Percentiles rank a stretch among this genome's conserved stretches.
These are phyloP conservation scores for Radopholus similis DNA, from an alignment of 1,140 invertebrate genomes.

Conservation along the genomic window DNA sequence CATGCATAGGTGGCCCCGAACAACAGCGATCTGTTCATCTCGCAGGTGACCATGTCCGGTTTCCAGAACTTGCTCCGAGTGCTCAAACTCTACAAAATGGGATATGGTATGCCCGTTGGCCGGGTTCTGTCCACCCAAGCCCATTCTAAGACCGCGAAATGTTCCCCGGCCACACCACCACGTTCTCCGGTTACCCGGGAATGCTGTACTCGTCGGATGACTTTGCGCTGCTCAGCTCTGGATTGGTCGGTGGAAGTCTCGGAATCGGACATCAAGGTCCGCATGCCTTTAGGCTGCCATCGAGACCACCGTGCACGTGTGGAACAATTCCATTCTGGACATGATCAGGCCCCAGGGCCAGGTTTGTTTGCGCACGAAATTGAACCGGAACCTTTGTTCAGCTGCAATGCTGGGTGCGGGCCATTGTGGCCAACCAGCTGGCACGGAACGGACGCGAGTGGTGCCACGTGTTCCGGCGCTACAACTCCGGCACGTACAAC, in stretches of 20 bases:
- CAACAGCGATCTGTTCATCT: conserved; percentile 66
- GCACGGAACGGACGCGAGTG: conserved; percentile 71
- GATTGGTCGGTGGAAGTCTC: conserved; percentile 63
- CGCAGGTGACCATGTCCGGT: conserved; percentile 72
- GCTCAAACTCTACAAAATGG: conserved; percentile 81
- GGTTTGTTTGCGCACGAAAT: conserved; percentile 32
- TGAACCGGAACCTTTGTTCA: conserved; percentile 63
- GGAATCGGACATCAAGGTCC: not conserved
- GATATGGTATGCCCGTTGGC: too few species aligned
- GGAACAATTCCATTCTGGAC: conserved; percentile 67
- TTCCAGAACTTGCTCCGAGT: conserved; percentile 82
- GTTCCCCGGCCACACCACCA: conserved; percentile 68
- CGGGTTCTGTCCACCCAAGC: not conserved
- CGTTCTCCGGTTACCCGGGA: conserved; percentile 83
- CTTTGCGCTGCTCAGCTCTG: conserved; percentile 72
- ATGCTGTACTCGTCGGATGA: conserved; percentile 81
- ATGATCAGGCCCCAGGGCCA: conserved; percentile 65
- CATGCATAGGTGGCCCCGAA: conserved; percentile 59
- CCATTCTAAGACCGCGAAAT: conserved; percentile 35
- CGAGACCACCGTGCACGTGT: conserved; percentile 74
- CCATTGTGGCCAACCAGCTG: conserved; percentile 80
- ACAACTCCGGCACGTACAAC: conserved; percentile 77
- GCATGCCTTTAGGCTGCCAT: conserved; percentile 60
- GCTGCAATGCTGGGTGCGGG: conserved; percentile 69
- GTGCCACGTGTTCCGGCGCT: conserved; percentile 66